Conservation (phyloP, 2,888 invertebrate genomes). For the Eupithecia vulgata region DNA sequence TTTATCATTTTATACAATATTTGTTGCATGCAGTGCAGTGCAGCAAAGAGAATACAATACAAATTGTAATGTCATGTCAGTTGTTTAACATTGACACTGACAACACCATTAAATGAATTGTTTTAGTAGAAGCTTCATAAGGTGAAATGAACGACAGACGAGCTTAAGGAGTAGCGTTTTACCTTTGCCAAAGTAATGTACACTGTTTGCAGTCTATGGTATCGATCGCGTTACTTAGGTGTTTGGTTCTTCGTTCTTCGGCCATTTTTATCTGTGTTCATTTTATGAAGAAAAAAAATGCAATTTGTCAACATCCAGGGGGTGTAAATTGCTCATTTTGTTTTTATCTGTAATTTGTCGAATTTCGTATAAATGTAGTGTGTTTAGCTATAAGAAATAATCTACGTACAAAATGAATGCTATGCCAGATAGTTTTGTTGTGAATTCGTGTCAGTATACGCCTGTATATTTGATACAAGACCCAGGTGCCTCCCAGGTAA, state of each 20-base stretch:
- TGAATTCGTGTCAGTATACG: constrained; percentile 76
- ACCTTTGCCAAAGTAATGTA: neutral
- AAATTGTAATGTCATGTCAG: neutral
- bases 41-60: too few relatives aligned
- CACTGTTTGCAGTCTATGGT: constrained; percentile 14
- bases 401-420: constrained; percentile 63
- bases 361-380: constrained; percentile 51
- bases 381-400: constrained; percentile 49
- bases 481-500: constrained; percentile 74
- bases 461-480: constrained; percentile 77
- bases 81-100: constrained; percentile 7
- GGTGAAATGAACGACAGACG: neutral
- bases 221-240: neutral
- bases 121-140: constrained; percentile 11
- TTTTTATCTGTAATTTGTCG: constrained; percentile 44
- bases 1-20: constrained; percentile 5
- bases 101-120: neutral
- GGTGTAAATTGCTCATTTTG: constrained; percentile 46
- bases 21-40: too few relatives aligned
- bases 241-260: neutral
- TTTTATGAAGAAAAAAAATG: constrained; percentile 27
- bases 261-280: constrained; percentile 19
- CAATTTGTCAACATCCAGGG: constrained; percentile 47
- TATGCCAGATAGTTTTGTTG: constrained; percentile 67
- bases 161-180: neutral